Conservation (phyloP, 2,888 invertebrate genomes). For the Drosophila fungiperda region DNA sequence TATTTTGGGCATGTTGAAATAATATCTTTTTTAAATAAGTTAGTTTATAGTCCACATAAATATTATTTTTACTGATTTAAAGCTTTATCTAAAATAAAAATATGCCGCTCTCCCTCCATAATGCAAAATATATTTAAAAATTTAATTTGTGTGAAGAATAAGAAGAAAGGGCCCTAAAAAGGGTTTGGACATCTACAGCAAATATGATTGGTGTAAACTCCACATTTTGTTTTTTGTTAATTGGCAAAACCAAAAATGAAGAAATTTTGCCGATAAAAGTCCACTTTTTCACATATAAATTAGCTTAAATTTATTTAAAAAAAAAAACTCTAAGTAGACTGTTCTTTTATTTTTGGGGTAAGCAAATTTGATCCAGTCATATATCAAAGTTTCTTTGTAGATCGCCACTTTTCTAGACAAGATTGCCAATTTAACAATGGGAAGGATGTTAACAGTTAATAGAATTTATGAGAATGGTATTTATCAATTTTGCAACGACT, state of each 20-base stretch:
- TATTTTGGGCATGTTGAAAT: not conserved
- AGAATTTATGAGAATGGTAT: not conserved
- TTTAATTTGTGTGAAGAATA: not conserved
- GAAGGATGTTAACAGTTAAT: not conserved
- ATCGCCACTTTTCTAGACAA: too few relatives aligned
- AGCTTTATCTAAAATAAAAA: not conserved
- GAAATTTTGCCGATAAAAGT: not conserved
- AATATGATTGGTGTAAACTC: not conserved
- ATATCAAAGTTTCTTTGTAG: not conserved
- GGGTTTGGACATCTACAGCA: not conserved
- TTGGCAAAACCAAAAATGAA: not conserved
- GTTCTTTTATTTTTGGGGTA: not conserved
- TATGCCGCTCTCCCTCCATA: not conserved
- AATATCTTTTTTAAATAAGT: not conserved
- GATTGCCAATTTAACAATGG: not conserved
- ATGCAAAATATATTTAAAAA: not conserved
- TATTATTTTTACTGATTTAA: not conserved
- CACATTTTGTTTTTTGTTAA: not conserved
- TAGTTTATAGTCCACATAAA: not conserved
- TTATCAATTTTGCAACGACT: not conserved
- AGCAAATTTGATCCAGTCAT: not conserved
- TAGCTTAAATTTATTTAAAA: too few relatives aligned
- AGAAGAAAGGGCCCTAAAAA: not conserved
- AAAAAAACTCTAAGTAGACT: fast-evolving
- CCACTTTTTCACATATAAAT: not conserved